A percentile compares a stretch with the other conserved stretches of the same genome.
Evolutionary conservation across 2,888 invertebrate genomes (phyloP).

Genomic region (Leptodirus hochenwartii): DNA sequence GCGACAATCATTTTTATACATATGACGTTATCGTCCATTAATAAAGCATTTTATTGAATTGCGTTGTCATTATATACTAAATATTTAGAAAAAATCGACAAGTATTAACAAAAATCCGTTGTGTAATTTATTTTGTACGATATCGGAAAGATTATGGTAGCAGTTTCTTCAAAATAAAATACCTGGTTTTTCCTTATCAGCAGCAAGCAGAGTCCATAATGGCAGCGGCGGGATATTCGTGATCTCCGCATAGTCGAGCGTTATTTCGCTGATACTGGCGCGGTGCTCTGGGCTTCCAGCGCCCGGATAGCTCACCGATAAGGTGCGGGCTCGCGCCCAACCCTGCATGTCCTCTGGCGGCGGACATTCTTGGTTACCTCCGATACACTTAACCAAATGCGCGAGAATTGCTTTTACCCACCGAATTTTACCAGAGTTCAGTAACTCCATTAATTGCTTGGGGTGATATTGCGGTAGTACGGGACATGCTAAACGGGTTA

Average conservation of each 20-base stretch:
- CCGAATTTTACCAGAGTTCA: conserved; percentile 94
- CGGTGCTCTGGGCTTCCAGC: conserved; percentile 65
- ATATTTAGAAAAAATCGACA: no score
- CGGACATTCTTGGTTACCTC: no score
- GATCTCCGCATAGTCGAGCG: conserved; percentile 86
- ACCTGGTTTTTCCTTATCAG: conserved; percentile 70
- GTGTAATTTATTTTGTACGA: no score
- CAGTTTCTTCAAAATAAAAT: neutral
- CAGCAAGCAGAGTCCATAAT: conserved; percentile 85
- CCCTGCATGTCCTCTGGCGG: conserved; percentile 13
- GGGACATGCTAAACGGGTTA: conserved; percentile 91
- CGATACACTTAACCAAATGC: conserved; percentile 72
- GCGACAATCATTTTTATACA: no score
- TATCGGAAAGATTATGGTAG: no score
- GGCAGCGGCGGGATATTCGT: conserved; percentile 97
- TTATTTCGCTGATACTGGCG: conserved; percentile 72
- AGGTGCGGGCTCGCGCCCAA: conserved; percentile 77
- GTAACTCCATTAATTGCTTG: conserved; percentile 92
- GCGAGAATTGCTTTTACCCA: conserved; percentile 97
- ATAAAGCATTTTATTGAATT: no score
- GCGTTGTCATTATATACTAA: no score
- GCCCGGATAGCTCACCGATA: conserved; percentile 65
- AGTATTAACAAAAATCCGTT: no score
- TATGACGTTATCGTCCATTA: no score
- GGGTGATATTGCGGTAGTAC: conserved; percentile 98